Base-by-base conservation (phyloP, 2,113 vertebrate genomes). In the Dissostichus mawsoni region DNA sequence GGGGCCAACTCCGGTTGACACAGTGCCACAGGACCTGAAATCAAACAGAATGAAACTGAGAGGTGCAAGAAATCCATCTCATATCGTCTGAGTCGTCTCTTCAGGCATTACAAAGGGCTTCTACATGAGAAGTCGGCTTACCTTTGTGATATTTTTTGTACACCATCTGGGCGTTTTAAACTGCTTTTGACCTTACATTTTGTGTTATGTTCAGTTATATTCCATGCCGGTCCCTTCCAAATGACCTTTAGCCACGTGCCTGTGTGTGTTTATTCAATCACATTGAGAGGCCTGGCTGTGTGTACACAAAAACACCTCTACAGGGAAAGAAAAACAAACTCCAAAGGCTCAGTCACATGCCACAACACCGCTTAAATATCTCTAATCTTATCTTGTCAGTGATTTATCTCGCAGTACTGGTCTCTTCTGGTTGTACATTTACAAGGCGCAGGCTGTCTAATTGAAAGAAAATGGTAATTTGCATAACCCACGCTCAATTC, bases 281-380 rank as follows among this genome's bases (percentile, higher is more conserved):
- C 89, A 90, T 71, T 74, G 66, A 74, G 64, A 63, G 72, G 59
- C 56, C 53, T 80, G 61, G 20, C 44, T 67, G 36, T 90, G 96
- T 96, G 71, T 87, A 95, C 91, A 95, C 93, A 94, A 96, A 95
- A 92, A 90, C 91, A 91, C 76, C 81, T 74, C 61, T 47, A 25
- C 48, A 69, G 48, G 53, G 29, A 20, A 1, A 52, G n/a, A 74
- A 69, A 55, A 29, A 41, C 68, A 52, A 48, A 20, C 23, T 45
- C n/a, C 18, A 53, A 72, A 65, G 78, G 23, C 36, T 41, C 55
- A 50, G n/a, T 76, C 33, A 61, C 16, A 61, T 78, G 5, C 58
- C 64, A 20, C 69, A 64, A 73, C 70, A 73, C 71, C 69, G 59
- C 72, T 59, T n/a, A 18, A 68, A 83, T 72, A 48, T 2, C 17